Percentiles rank a stretch among this genome's conserved stretches.
Conservation (phyloP, 2,888 invertebrate species). For the Tinea trinotella region DNA sequence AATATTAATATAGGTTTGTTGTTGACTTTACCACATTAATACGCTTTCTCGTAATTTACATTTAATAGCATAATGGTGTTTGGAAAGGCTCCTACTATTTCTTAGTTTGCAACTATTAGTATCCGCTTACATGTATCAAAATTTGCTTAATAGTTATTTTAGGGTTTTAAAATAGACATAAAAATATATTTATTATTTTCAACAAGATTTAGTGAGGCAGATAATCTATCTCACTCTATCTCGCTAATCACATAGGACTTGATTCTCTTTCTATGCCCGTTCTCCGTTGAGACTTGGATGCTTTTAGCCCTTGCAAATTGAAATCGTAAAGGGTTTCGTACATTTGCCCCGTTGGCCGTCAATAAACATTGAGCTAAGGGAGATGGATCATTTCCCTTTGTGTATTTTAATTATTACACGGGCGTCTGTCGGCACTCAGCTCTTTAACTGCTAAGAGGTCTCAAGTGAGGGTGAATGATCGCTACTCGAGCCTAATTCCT, state of each 20-base stretch:
- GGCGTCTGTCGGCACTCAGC: conserved; percentile 18
- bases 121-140: neutral
- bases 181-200: neutral
- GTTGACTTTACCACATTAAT: conserved; percentile 1
- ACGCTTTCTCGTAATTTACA: conserved; percentile 5
- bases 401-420: conserved; percentile 61
- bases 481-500: neutral
- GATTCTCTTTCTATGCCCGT: neutral
- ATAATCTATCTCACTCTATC: neutral
- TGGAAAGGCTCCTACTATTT: conserved; percentile 1
- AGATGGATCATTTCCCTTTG: conserved; percentile 62
- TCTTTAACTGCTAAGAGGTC: conserved; percentile 13
- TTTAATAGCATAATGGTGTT: neutral
- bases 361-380: conserved; percentile 59
- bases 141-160: neutral
- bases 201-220: neutral
- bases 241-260: neutral
- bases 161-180: neutral
- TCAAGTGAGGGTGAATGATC: neutral
- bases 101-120: neutral
- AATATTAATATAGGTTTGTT: conserved; percentile 7
- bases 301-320: conserved; percentile 45
- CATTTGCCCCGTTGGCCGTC: conserved; percentile 37
- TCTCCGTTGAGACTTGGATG: conserved; percentile 11
- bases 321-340: conserved; percentile 53